These are phyloP conservation scores for Gerris buenoi DNA, from an alignment of 1,140 invertebrate species.

Conservation along the genomic window DNA sequence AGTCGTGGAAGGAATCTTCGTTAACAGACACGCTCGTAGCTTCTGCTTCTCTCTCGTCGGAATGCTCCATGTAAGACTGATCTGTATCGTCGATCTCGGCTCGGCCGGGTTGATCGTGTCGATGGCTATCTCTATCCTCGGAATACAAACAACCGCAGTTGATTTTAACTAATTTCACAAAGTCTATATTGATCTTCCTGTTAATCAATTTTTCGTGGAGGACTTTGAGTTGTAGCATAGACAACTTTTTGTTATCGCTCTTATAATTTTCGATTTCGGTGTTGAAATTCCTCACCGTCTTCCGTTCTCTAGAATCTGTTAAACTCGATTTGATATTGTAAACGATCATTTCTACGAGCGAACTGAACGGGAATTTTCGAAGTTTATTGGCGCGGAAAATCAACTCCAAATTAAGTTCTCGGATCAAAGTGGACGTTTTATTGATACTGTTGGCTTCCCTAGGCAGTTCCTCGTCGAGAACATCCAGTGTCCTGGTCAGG, in stretches of 20 bases:
- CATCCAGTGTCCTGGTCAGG: slow-evolving; percentile 12
- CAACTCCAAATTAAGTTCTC: slow-evolving; percentile 8
- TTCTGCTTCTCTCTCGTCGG: too few relatives aligned
- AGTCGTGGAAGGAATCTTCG: too few relatives aligned
- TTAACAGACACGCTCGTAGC: too few relatives aligned
- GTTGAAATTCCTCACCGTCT: background rate
- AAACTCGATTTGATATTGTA: background rate
- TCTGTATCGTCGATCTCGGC: too few relatives aligned
- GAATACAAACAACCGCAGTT: slow-evolving; percentile 7
- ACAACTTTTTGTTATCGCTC: background rate
- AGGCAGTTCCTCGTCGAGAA: slow-evolving; percentile 17
- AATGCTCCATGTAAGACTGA: too few relatives aligned
- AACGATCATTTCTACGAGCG: slow-evolving; percentile 12
- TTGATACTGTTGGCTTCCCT: slow-evolving; percentile 9
- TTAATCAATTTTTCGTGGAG: slow-evolving; percentile 5
- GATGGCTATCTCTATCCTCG: background rate
- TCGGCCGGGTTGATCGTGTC: too few relatives aligned
- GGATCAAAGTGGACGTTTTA: slow-evolving; percentile 9
- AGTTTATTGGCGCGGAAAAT: slow-evolving; percentile 1
- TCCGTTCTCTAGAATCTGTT: background rate
- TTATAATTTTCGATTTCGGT: slow-evolving; percentile 2
- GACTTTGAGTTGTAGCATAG: background rate
- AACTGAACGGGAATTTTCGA: slow-evolving; percentile 2
- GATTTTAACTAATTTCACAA: slow-evolving; percentile 3
- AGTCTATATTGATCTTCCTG: slow-evolving; percentile 8